A percentile compares a stretch with the other conserved stretches of the same genome.
Evolutionary conservation across 2,888 invertebrate species (phyloP).

Genomic region (Amiota mariae): DNA sequence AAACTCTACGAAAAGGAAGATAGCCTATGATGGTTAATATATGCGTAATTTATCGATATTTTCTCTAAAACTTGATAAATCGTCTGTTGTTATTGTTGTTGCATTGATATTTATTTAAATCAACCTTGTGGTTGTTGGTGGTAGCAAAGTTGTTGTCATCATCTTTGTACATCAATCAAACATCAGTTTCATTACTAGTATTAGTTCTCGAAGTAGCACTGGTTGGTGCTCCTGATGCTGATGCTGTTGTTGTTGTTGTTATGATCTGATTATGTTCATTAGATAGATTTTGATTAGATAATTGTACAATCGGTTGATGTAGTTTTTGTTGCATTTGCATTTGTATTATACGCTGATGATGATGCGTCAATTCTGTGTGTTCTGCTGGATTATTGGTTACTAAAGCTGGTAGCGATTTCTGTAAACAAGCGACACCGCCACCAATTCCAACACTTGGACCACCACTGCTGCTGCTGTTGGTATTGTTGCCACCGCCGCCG

Average conservation of each 20-base stretch:
- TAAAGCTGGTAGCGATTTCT: conserved; percentile 46
- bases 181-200: conserved; percentile 70
- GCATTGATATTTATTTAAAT: conserved; percentile 6
- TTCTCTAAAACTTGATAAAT: no score
- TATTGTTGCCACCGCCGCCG: not conserved
- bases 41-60: no score
- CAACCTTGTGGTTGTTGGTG: conserved; percentile 20
- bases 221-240: no score
- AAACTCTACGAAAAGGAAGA: no score
- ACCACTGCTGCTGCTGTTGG: not conserved
- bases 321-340: conserved; percentile 51
- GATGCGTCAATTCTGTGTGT: conserved; percentile 20
- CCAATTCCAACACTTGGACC: conserved; percentile 5
- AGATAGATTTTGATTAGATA: conserved; percentile 46
- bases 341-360: conserved; percentile 32
- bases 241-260: no score
- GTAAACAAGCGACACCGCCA: conserved; percentile 30
- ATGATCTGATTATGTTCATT: conserved; percentile 45
- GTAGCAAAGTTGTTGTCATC: not conserved
- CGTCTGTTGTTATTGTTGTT: conserved; percentile 17
- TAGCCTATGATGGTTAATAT: no score
- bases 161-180: conserved; percentile 57
- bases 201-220: conserved; percentile 31
- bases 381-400: conserved; percentile 32
- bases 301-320: conserved; percentile 52